Percentiles rank a stretch among this genome's conserved stretches.
Conservation (phyloP, 2,888 invertebrate species). For the Endomychus coccineus region DNA sequence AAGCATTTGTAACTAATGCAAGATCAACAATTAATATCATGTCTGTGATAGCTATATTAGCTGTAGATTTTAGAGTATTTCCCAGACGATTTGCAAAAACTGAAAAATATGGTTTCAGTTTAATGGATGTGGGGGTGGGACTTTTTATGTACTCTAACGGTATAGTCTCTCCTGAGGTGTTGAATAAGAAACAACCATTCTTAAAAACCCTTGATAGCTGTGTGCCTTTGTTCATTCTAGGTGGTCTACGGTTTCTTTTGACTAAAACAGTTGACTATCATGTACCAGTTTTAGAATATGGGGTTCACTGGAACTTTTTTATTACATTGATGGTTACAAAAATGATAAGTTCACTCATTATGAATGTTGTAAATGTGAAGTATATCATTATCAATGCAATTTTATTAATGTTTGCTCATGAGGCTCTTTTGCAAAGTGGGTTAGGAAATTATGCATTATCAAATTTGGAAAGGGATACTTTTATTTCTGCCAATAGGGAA, state of each 20-base stretch:
- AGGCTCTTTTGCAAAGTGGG: slow-evolving; percentile 54
- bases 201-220: slow-evolving; percentile 39
- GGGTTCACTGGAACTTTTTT: slow-evolving; percentile 98
- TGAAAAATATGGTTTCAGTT: slow-evolving; percentile 71
- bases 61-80: slow-evolving; percentile 87
- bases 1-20: slow-evolving; percentile 54
- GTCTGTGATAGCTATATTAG: slow-evolving; percentile 78
- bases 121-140: slow-evolving; percentile 97
- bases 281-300: slow-evolving; percentile 88
- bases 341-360: slow-evolving; percentile 57
- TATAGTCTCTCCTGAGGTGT: slow-evolving; percentile 56
- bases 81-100: slow-evolving; percentile 84
- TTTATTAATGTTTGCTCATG: slow-evolving; percentile 55
- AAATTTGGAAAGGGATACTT: slow-evolving; percentile 47
- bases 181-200: slow-evolving; percentile 30
- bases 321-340: slow-evolving; percentile 83
- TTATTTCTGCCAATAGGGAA: slow-evolving; percentile 83
- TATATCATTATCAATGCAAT: slow-evolving; percentile 51
- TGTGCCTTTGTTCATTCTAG: slow-evolving; percentile 52
- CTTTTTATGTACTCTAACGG: slow-evolving; percentile 78
- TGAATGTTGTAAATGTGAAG: slow-evolving; percentile 48
- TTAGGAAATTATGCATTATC: slow-evolving; percentile 65
- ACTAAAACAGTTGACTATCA: slow-evolving; percentile 68
- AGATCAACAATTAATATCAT: slow-evolving; percentile 65
- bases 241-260: slow-evolving; percentile 55